A percentile compares a stretch with the other conserved stretches of the same genome.
Evolutionary conservation across 2,797 vertebrate genomes (phyloP).

Genomic region (Clamator glandarius): DNA sequence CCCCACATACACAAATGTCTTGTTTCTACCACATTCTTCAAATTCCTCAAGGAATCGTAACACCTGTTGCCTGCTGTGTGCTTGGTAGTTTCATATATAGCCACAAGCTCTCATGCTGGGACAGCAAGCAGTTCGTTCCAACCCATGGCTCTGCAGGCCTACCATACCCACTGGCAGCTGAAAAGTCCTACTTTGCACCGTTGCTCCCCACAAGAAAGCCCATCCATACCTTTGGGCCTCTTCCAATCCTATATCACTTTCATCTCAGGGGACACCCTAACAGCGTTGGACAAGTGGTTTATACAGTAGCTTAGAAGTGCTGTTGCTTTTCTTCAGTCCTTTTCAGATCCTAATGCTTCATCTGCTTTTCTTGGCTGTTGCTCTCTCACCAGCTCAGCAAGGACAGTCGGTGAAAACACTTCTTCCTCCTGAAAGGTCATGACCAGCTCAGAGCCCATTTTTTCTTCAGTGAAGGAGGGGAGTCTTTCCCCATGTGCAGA

Average conservation of each 20-base stretch:
- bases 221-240: neutral
- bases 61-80: neutral
- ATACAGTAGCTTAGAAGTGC: fast-evolving
- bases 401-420: neutral
- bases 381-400: neutral
- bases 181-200: neutral
- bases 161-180: neutral
- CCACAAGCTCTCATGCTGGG: neutral
- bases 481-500: fast-evolving
- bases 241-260: neutral
- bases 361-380: neutral
- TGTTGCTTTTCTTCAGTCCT: neutral
- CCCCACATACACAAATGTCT: too few relatives aligned
- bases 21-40: too few relatives aligned
- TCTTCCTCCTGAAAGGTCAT: neutral
- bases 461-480: neutral
- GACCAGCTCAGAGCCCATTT: neutral
- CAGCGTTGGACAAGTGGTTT: neutral
- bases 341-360: neutral
- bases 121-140: neutral
- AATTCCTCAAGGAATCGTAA: neutral
- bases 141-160: neutral
- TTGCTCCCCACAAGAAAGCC: neutral
- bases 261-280: neutral
- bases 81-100: neutral